Evolutionary conservation across 2,888 invertebrate species (phyloP), one percentile per base, ranked within the genome.

Genomic region (Bellardia pandia): DNA sequence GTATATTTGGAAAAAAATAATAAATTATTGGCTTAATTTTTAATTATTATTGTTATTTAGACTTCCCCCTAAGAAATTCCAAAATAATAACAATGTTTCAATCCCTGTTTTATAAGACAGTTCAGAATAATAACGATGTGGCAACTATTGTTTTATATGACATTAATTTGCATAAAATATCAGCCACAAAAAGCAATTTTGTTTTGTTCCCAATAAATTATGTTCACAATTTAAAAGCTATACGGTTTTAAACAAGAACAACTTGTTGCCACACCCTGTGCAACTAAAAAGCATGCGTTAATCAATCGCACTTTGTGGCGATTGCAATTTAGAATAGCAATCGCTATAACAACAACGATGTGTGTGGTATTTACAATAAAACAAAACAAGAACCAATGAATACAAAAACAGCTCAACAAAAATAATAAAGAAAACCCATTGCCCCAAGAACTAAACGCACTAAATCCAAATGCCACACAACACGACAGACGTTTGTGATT

Each of bases 391-490:
- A 72, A 56, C 40, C 40, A 40, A 3, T 9, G 1, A 9, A 33
- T 37, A 13, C 9, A 72, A 72, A 58, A 62, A 9, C 66, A 71
- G 51, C 33, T n/a, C n/a, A 48, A 56, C 16, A 51, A 51, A 51
- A 14, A 69, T 60, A 71, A 78, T 9, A 45, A 60, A 68, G 45
- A 69, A 60, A 69, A 37, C 11, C 37, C 48, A 77, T 81, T 64
- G 64, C 80, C 71, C 81, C 81, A 82, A 77, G 81, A 77, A 72
- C 68, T 72, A 68, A 86, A 86, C 81, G 81, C 81, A 86, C 81
- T 81, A 81, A 86, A 86, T 86, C 71, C 77, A 86, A 86, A 86
- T 81, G 86, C 86, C 86, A 86, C 86, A 86, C 86, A 86, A 77
- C 86, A 53, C 72, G 86, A 77, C 33, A 60, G 72, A 78, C 78